Conservation (phyloP, 2,888 invertebrate species). For the Tenthredo mesomela region DNA sequence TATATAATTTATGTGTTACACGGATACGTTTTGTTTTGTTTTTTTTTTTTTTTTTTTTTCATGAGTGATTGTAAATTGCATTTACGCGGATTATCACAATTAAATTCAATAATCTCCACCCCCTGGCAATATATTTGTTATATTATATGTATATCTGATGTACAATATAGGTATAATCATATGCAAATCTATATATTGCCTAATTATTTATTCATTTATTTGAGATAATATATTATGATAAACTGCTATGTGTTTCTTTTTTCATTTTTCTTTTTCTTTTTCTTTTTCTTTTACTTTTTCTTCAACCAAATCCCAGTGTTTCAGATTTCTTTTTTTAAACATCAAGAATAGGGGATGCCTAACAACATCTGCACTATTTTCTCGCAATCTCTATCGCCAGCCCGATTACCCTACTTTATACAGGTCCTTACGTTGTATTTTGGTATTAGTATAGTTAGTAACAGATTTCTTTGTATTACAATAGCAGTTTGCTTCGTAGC, state of each 20-base stretch:
- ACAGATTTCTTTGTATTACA: constrained; percentile 59
- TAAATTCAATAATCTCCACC: neutral
- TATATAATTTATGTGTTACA: too few relatives aligned
- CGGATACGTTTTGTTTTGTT: too few relatives aligned
- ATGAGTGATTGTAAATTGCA: neutral
- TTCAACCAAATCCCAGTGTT: neutral
- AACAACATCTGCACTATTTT: constrained; percentile 62
- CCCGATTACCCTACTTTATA: constrained; percentile 56
- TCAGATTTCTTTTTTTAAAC: neutral
- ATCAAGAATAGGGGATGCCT: constrained; percentile 59
- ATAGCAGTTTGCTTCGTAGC: constrained; percentile 50
- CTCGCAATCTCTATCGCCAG: constrained; percentile 54
- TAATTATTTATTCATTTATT: too few relatives aligned
- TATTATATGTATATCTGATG: too few relatives aligned
- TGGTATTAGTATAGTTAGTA: constrained; percentile 59
- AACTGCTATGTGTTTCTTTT: neutral
- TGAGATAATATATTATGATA: too few relatives aligned
- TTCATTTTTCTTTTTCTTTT: neutral
- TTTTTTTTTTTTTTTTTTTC: neutral
- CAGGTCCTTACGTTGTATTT: constrained; percentile 49
- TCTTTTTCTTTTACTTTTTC: too few relatives aligned
- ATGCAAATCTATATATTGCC: neutral
- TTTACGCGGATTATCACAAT: neutral
- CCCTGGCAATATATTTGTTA: neutral
- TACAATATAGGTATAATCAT: neutral